Evolutionary conservation across 2,888 invertebrate species (phyloP), one percentile per base, ranked within the genome.

Genomic region (Fragum sueziense): DNA sequence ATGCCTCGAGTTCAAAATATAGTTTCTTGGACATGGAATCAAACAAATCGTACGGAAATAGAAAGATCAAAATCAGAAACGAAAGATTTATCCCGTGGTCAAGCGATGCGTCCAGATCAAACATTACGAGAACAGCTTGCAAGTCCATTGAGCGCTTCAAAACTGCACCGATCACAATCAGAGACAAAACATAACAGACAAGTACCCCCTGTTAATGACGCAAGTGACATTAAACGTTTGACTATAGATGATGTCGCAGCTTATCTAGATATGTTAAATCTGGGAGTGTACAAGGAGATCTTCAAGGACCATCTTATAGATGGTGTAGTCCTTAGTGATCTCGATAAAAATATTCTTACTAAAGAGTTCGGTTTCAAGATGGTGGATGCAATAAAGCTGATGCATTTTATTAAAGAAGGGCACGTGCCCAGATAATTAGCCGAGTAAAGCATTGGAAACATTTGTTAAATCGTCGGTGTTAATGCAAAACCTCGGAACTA

Each of bases 351-450:
- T 29, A 33, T 65, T 31, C 34, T 73, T 2, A 34, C n/a, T 4
- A 33, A 51, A 34, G 73, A 73, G 11, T 73, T 73, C 25, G 73
- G 62, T 7, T 52, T 62, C 22, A 73, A 31, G 20, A n/a, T 33
- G 3, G 2, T 73, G 7, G 73, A 73, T 22, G 52, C 73, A n/a
- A 65, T 65, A 11, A 47, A 34, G 34, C 52, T 73, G 17, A 65
- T 51, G 62, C 62, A 73, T 51, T 73, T 65, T 27, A 33, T 73
- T 14, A 41, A 33, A 29, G 54, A 62, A 4, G 73, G 73, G 7
- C 73, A 73, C 34, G 37, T 73, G 20, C 72, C 72, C 0, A 71
- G 22, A 59, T 71, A 59, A 71, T n/a, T n/a, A n/a, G n/a, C n/a
- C n/a, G n/a, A n/a, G n/a, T n/a, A n/a, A n/a, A n/a, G n/a, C n/a